These are phyloP conservation scores for Acanthurus lineatus DNA, from an alignment of 2,797 vertebrate genomes.

Conservation along the genomic window DNA sequence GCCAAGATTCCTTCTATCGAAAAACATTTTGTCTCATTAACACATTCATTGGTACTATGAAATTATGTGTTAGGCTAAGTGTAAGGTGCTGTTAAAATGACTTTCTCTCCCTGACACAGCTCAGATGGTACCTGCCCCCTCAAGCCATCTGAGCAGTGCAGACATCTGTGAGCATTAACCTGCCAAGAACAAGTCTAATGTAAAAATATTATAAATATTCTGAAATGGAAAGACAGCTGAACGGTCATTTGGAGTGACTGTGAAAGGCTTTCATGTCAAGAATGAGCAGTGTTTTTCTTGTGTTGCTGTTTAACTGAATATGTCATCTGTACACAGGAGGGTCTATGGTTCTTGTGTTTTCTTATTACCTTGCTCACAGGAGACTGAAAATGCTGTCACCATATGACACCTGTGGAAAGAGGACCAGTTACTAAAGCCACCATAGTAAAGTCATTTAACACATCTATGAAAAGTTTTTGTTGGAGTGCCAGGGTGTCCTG, in stretches of 20 bases:
- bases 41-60: slow-evolving; percentile 82
- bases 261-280: slow-evolving; percentile 69
- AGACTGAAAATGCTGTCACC: slow-evolving; percentile 51
- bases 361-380: slow-evolving; percentile 45
- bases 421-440: slow-evolving; percentile 35
- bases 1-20: slow-evolving; percentile 75
- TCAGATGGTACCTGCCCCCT: slow-evolving; percentile 88
- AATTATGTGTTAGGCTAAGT: slow-evolving; percentile 82
- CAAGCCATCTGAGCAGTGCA: slow-evolving; percentile 87
- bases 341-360: slow-evolving; percentile 57
- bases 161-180: slow-evolving; percentile 84
- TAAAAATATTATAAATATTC: slow-evolving; percentile 80
- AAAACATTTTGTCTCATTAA: slow-evolving; percentile 85
- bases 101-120: slow-evolving; percentile 81
- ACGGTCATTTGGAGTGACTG: slow-evolving; percentile 71
- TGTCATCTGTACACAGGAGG: slow-evolving; percentile 56
- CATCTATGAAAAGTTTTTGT: slow-evolving; percentile 41
- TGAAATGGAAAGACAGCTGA: slow-evolving; percentile 73
- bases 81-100: slow-evolving; percentile 83
- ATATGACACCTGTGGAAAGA: slow-evolving; percentile 57
- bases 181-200: slow-evolving; percentile 83
- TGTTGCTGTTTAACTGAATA: slow-evolving; percentile 63
- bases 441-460: slow-evolving; percentile 27
- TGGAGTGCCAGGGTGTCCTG: slow-evolving; percentile 19
- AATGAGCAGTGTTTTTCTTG: slow-evolving; percentile 68